Evolutionary conservation across 2,113 vertebrate species (phyloP), one percentile per base, ranked within the genome.

Genomic region (Cinclus cinclus): DNA sequence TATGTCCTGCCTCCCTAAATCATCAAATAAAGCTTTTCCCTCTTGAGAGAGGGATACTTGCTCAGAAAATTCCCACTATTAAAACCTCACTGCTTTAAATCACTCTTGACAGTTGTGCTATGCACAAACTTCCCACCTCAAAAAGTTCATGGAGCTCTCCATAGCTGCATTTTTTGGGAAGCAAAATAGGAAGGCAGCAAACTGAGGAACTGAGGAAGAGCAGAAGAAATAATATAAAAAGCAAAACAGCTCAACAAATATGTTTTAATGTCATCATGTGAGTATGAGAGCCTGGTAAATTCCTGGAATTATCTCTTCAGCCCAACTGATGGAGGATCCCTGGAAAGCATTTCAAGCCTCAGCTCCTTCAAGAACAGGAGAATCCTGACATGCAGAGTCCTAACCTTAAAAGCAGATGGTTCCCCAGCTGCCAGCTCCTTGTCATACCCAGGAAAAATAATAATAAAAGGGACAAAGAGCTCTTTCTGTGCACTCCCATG

Each of bases 381-480:
- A 42, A 47, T 10, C 19, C 10, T 4, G 39, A 77, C 76, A 3
- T 1, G 75, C 1, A 70, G 13, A 88, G 85, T 2, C 13, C 62
- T 15, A 10, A 56, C 50, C 91, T 83, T n/a, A 20, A 75, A 92
- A 70, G 19, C 90, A 96, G 94, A 91, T 53, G 86, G 88, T 46
- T 67, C 15, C 21, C 6, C 80, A 93, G 90, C 93, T 89, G 89
- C 86, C 83, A 91, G 91, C 56, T 65, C 62, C 86, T 27, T 65
- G 67, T 91, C 87, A 58, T 33, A 44, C 58, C 44, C 94, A 33
- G 87, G 23, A 70, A 94, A 91, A 68, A 89, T 33, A 83, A 77
- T 22, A 59, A 70, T 23, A 10, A 67, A 67, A 37, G 92, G 87
- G 96, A 97, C 97, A 97, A 97, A 96, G 95, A 79, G 52, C 93